Conservation (phyloP, 2,113 vertebrate genomes). For the Ceratotherium simum region DNA sequence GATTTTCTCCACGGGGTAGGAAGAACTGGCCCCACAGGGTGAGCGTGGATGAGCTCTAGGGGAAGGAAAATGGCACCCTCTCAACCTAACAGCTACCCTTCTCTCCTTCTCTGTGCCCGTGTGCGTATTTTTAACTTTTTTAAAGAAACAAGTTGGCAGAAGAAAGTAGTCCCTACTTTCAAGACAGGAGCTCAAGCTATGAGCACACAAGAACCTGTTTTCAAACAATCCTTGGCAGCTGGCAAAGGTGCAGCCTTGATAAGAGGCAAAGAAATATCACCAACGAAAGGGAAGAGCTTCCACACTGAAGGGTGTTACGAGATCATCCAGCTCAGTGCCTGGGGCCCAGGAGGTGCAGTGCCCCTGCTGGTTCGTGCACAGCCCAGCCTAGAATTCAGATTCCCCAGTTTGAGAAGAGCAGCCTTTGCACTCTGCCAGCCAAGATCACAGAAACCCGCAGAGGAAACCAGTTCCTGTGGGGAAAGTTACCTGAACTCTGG, state of each 20-base stretch:
- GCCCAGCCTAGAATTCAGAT: background rate
- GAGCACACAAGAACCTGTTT: background rate
- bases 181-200: background rate
- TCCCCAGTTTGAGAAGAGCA: fast-evolving
- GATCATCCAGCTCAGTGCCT: background rate
- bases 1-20: background rate
- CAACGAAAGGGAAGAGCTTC: background rate
- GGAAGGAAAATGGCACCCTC: background rate
- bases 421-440: background rate
- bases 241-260: background rate
- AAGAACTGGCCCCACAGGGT: background rate
- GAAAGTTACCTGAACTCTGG: background rate
- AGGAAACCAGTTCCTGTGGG: background rate
- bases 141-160: background rate
- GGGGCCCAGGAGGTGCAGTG: background rate
- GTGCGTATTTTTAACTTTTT: background rate
- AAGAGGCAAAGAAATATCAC: background rate
- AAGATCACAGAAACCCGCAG: fast-evolving
- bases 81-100: background rate
- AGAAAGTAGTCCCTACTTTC: background rate
- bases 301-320: background rate
- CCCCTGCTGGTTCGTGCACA: background rate
- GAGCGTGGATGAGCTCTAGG: fast-evolving
- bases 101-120: background rate
- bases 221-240: background rate